Conservation (phyloP, 2,888 invertebrate genomes). For the Lepidocyrtoides sp. region DNA sequence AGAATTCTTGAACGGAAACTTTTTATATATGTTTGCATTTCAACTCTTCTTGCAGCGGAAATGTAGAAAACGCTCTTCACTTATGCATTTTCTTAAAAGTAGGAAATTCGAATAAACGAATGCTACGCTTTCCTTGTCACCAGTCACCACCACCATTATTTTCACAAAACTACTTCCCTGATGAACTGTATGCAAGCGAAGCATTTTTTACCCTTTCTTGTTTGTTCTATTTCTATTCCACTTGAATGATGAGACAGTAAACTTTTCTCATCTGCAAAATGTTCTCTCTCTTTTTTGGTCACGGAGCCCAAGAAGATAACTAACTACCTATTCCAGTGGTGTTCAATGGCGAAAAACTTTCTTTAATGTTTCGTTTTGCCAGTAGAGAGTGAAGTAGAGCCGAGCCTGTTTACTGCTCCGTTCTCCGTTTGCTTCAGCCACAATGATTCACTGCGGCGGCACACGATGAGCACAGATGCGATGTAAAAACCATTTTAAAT, state of each 20-base stretch:
- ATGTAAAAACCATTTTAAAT: neutral
- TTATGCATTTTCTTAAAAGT: no score
- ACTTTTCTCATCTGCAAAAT: slow-evolving; percentile 40
- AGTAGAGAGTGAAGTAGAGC: no score
- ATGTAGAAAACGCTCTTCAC: no score
- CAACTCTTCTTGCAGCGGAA: no score
- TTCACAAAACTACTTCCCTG: slow-evolving; percentile 18
- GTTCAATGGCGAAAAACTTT: slow-evolving; percentile 19
- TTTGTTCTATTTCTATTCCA: neutral
- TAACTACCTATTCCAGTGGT: neutral
- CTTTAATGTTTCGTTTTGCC: neutral
- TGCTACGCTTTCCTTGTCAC: neutral
- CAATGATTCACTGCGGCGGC: neutral
- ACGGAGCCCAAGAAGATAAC: neutral
- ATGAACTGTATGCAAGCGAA: slow-evolving; percentile 9
- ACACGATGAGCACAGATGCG: neutral
- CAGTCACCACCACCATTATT: neutral
- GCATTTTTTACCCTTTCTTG: slow-evolving; percentile 30
- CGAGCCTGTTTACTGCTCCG: no score
- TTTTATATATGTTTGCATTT: no score
- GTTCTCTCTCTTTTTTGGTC: neutral
- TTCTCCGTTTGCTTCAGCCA: no score
- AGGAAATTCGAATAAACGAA: no score
- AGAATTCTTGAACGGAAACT: no score
- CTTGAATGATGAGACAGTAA: slow-evolving; percentile 29